Evolutionary conservation across 2,113 vertebrate genomes (phyloP).

Genomic region (Microcebus tavaratra): DNA sequence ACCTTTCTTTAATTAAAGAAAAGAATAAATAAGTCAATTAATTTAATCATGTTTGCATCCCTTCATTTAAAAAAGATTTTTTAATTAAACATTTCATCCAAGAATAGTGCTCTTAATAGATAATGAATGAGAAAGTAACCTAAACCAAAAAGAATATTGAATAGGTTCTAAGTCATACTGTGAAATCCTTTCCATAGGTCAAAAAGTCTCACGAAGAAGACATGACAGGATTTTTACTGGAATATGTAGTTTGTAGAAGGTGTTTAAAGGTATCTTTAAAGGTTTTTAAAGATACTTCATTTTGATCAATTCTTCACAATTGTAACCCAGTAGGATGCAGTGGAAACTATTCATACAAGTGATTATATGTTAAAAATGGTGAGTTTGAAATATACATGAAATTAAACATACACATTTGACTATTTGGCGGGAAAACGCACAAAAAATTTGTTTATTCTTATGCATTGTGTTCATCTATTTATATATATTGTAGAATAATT

Average conservation of each 20-base stretch:
- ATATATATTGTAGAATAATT: not conserved
- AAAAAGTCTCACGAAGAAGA: not conserved
- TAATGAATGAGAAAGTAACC: not conserved
- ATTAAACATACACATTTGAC: not conserved
- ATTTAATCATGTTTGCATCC: not conserved
- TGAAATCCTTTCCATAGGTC: not conserved
- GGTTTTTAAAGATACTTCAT: not conserved
- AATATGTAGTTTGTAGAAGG: not conserved
- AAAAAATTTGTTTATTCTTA: not conserved
- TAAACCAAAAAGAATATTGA: not conserved
- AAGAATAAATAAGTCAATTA: not conserved
- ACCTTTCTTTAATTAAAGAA: slow-evolving; percentile 18
- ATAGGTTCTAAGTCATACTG: not conserved
- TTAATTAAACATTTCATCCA: not conserved
- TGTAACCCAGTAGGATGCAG: not conserved
- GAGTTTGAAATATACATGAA: not conserved
- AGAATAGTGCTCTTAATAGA: not conserved
- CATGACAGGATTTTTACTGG: not conserved
- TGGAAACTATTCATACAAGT: not conserved
- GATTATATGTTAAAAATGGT: not conserved
- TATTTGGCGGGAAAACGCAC: slow-evolving; percentile 6
- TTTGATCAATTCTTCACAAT: not conserved
- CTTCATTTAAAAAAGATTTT: not conserved
- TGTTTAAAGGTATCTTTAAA: not conserved
- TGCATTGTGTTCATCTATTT: not conserved